phyloP scores from a whole-genome alignment of 2,113 vertebrate genomes.

The Micronisus gabar region DNA sequence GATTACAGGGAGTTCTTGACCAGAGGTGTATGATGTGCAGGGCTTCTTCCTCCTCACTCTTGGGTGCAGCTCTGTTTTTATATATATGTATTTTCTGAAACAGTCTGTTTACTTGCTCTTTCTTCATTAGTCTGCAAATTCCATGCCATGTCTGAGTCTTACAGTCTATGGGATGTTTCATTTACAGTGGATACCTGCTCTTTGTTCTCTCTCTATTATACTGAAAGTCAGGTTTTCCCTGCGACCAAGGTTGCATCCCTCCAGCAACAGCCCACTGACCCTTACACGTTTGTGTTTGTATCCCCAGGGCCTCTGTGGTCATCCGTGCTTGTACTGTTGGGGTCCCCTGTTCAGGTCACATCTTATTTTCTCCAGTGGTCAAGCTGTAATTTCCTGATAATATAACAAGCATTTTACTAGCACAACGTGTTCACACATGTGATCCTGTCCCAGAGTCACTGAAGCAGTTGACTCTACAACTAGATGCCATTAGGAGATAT shows the following conservation, averaged over 20 bases:
- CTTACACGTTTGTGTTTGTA: neutral
- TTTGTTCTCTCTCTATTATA: neutral
- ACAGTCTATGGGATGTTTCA: neutral
- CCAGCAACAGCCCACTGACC: neutral
- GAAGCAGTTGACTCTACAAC: neutral
- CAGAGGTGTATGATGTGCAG: neutral
- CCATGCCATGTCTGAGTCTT: neutral
- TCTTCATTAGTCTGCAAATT: neutral
- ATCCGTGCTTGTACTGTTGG: neutral
- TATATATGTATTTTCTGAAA: neutral
- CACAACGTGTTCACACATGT: neutral
- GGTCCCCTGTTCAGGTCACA: accelerated
- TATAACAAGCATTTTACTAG: neutral
- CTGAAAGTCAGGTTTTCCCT: neutral
- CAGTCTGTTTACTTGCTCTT: neutral
- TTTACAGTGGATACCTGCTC: neutral
- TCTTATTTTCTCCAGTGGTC: neutral
- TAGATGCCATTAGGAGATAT: neutral
- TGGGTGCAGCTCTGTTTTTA: neutral
- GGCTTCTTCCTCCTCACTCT: neutral
- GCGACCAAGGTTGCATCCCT: neutral
- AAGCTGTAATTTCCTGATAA: neutral
- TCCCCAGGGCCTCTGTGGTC: neutral
- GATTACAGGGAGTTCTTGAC: neutral
- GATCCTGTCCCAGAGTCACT: neutral